Percentiles rank a stretch among this genome's conserved stretches.
Evolutionary conservation across 2,113 vertebrate genomes (phyloP).

Genomic region (Corythaixoides concolor): DNA sequence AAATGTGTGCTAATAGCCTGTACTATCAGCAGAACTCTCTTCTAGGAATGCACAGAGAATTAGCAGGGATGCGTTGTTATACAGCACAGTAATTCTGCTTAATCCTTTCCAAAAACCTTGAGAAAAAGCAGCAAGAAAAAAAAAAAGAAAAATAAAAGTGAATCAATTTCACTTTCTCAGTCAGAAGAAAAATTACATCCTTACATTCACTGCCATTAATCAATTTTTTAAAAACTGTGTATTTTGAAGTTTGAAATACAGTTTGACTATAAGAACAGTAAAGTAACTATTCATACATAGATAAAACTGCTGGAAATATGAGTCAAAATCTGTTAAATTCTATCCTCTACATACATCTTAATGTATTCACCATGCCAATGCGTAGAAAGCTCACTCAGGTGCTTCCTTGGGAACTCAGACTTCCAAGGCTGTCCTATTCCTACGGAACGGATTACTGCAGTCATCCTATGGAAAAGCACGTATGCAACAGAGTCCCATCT

Average conservation of each 20-base stretch:
- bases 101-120: neutral
- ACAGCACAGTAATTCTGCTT: neutral
- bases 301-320: neutral
- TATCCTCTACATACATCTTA: neutral
- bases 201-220: neutral
- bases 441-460: neutral
- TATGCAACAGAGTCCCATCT: neutral
- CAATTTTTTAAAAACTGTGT: accelerated
- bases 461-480: neutral
- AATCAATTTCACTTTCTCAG: neutral
- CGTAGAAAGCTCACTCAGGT: neutral
- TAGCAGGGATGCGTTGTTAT: neutral
- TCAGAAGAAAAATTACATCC: neutral
- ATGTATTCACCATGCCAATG: neutral
- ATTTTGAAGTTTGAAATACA: neutral
- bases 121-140: neutral
- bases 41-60: neutral
- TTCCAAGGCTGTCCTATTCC: neutral
- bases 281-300: neutral
- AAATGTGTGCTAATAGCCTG: neutral
- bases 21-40: neutral
- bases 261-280: neutral
- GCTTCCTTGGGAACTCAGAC: neutral
- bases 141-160: neutral
- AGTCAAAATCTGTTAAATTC: neutral